Conservation (phyloP, 1,140 invertebrate genomes). For the Idris sp. region DNA sequence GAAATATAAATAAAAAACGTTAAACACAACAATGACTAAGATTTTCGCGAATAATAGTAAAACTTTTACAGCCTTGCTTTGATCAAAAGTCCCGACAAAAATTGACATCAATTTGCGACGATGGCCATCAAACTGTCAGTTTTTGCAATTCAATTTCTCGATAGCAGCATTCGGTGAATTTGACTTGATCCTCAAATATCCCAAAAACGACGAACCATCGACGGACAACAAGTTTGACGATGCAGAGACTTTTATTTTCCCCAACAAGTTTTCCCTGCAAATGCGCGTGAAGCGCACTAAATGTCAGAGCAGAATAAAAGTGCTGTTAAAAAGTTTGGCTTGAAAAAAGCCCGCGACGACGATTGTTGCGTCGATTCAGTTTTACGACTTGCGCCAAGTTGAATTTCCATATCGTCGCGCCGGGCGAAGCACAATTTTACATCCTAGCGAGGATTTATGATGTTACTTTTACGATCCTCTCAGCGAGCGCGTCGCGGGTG, state of each 20-base stretch:
- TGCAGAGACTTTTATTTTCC: slow-evolving; percentile 27
- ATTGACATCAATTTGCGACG: slow-evolving; percentile 15
- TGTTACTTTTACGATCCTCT: slow-evolving; percentile 72
- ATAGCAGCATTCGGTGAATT: background rate
- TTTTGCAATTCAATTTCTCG: slow-evolving; percentile 17
- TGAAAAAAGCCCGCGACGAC: slow-evolving; percentile 30
- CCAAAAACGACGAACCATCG: background rate
- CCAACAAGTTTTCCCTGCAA: slow-evolving; percentile 19
- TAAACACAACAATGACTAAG: background rate
- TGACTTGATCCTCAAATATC: too few species aligned
- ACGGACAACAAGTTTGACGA: slow-evolving; percentile 7
- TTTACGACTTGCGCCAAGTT: slow-evolving; percentile 67
- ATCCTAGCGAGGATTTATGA: slow-evolving; percentile 69
- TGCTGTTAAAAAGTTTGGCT: slow-evolving; percentile 35
- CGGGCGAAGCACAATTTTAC: slow-evolving; percentile 56
- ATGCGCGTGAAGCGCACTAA: slow-evolving; percentile 33
- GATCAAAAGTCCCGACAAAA: slow-evolving; percentile 18
- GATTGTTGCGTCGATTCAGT: slow-evolving; percentile 64
- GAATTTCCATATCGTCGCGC: slow-evolving; percentile 59
- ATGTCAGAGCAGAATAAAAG: slow-evolving; percentile 47
- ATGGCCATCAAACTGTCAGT: slow-evolving; percentile 15
- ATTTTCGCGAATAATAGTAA: background rate
- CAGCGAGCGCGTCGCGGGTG: slow-evolving; percentile 23
- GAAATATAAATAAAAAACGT: too few species aligned
- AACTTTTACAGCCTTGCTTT: slow-evolving; percentile 7